Evolutionary conservation across 2,888 invertebrate species (phyloP), one percentile per base, ranked within the genome.

Genomic region (Microplitis manilae): DNA sequence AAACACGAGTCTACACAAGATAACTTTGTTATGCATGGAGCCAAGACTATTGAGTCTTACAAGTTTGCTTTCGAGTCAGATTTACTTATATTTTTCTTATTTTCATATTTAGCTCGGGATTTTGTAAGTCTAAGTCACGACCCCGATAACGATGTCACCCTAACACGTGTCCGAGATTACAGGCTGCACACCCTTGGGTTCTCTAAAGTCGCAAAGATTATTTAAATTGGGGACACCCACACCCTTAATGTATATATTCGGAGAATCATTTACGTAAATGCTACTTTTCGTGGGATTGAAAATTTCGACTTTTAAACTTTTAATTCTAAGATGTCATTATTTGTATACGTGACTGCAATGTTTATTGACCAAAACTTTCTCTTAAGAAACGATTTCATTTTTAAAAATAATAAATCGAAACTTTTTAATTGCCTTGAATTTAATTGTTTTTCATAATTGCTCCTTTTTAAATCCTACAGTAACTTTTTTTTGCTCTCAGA

Each of bases 91-190:
- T 30, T 30, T 30, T 30, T 13, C 13, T 50, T 50, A 50, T 50
- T 50, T 50, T 50, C 13, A 50, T 13, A 50, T 50, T 50, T 50
- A 13, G 13, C 9, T 50, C 2, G 13, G 50, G 50, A 50, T 50
- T 50, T 50, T 13, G 4, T 6, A 9, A 50, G 50, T 13, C 8
- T 39, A 72, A 59, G n/a, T 65, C 70, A 61, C 61, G n/a, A 76
- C 74, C 75, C 61, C 39, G n/a, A 50, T n/a, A 61, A 39, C n/a
- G 61, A 73, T 79, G 76, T 65, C 65, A 86, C 50, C 50, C 50
- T 5, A 50, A 50, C 88, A 88, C 88, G 88, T 87, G 88, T 81
- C 86, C 84, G 79, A 89, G 87, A 89, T 89, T 89, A 89, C 85
- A 89, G 88, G 87, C 86, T 85, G 79, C 79, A 60, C 80, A 84